Conservation (phyloP, 2,113 vertebrate genomes). For the Crypturellus undulatus region DNA sequence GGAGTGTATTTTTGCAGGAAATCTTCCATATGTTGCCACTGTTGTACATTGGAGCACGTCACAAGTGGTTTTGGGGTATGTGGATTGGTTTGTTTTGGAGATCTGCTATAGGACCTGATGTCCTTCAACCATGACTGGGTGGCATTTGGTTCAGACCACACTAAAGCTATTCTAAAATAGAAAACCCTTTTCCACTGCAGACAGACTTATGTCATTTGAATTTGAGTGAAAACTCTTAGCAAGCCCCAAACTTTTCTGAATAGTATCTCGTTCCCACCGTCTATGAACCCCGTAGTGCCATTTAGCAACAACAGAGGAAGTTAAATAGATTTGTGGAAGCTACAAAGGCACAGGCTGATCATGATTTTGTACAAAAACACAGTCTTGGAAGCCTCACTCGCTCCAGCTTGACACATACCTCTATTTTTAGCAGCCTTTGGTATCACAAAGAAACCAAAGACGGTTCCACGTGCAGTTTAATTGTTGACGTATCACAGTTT, state of each 20-base stretch:
- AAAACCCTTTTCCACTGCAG: accelerated
- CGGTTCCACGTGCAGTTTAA: not conserved
- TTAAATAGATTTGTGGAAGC: not conserved
- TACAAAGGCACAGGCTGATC: not conserved
- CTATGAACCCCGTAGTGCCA: not conserved
- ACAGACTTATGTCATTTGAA: not conserved
- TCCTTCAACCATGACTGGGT: accelerated
- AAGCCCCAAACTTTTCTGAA: not conserved
- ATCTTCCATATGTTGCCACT: accelerated
- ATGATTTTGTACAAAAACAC: not conserved
- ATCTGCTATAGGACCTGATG: not conserved
- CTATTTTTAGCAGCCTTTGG: conserved; percentile 1
- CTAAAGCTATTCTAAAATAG: not conserved
- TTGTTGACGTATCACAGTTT: conserved; percentile 5
- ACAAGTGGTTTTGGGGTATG: not conserved
- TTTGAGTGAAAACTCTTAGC: not conserved
- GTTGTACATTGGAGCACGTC: not conserved
- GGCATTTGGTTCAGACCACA: accelerated
- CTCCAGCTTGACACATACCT: accelerated
- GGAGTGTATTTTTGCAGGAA: not conserved
- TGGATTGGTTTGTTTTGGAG: not conserved
- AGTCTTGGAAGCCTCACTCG: not conserved
- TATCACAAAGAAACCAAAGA: not conserved
- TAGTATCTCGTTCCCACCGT: not conserved
- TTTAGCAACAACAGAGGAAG: not conserved